Base-by-base conservation (phyloP, 2,113 vertebrate genomes). In the Indicator maculatus region DNA sequence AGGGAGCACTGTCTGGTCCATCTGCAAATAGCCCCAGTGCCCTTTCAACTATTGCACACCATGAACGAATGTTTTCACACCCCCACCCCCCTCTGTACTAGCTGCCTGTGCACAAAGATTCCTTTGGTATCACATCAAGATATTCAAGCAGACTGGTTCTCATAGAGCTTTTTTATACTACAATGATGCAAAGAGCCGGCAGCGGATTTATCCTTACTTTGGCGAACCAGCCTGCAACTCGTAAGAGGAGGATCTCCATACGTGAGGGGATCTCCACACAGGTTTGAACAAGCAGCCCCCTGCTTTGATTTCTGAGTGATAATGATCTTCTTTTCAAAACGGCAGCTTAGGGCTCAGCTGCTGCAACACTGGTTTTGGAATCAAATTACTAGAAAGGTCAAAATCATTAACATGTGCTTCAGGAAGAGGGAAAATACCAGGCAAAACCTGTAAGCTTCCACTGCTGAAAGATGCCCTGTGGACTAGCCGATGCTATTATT, bases 301-400 rank as follows among this genome's bases (percentile, higher is more conserved):
- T 76, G 28, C 93, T 96, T 93, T 89, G 87, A 96, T 88, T 93
- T 89, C 59, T 41, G 84, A 83, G 47, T 2, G 16, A 70, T 59
- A 83, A 82, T 81, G 88, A 83, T 72, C 69, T 92, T 88, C 83
- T 79, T 64, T 77, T 80, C 84, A 74, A 92, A 93, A 86, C 87
- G 85, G 93, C 92, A 92, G 92, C 71, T 88, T 33, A 74, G 72
- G 65, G 76, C 75, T 94, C 95, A 86, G 89, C n/a, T 90, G 79
- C 93, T 82, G 81, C 82, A 67, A 52, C 58, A 58, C 86, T 72
- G 53, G 11, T 88, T 90, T 96, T 82, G 94, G 82, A 98, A 96
- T 96, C 86, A 93, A 96, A 96, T 97, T 96, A 97, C 95, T 41
- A 47, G 65, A 98, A 98, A 98, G 97, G 97, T 98, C 96, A 95